phyloP scores from a whole-genome alignment of 2,888 invertebrate species.

The Quadriops clusia region DNA sequence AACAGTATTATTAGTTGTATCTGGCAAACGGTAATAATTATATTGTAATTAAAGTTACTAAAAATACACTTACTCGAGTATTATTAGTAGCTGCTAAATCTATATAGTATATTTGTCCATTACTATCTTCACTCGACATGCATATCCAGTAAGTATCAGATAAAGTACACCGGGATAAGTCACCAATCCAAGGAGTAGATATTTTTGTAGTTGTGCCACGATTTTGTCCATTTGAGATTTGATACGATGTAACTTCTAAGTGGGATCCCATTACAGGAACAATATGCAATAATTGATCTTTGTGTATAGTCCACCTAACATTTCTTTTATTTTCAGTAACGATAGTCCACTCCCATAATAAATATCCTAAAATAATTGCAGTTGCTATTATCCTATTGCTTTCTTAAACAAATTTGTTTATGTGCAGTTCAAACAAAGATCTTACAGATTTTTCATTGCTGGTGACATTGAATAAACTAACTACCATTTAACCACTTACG shows the following conservation, averaged over 20 bases:
- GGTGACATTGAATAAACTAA: no score
- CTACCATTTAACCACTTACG: no score
- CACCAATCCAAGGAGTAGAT: constrained; percentile 48
- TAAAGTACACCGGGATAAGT: constrained; percentile 42
- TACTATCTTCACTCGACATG: constrained; percentile 40
- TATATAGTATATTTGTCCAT: constrained; percentile 46
- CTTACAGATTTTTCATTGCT: no score
- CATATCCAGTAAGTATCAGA: constrained; percentile 55
- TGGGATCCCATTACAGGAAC: constrained; percentile 49
- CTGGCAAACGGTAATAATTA: no score
- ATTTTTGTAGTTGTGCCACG: constrained; percentile 44
- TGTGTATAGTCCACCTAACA: constrained; percentile 46
- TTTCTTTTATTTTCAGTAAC: constrained; percentile 28
- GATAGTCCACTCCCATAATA: constrained; percentile 69
- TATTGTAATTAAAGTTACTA: no score
- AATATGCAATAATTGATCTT: constrained; percentile 48
- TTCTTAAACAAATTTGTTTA: no score
- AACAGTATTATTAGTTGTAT: constrained; percentile 17
- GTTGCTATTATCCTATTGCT: no score
- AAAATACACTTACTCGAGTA: no score
- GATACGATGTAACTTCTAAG: constrained; percentile 53
- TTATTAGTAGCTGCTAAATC: constrained; percentile 41
- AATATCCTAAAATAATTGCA: no score
- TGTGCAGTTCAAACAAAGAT: no score
- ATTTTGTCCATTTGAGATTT: constrained; percentile 47